Percentiles rank a stretch among this genome's conserved stretches.
These are phyloP conservation scores for Apis dorsata DNA, from an alignment of 1,140 invertebrate species.

Conservation along the genomic window DNA sequence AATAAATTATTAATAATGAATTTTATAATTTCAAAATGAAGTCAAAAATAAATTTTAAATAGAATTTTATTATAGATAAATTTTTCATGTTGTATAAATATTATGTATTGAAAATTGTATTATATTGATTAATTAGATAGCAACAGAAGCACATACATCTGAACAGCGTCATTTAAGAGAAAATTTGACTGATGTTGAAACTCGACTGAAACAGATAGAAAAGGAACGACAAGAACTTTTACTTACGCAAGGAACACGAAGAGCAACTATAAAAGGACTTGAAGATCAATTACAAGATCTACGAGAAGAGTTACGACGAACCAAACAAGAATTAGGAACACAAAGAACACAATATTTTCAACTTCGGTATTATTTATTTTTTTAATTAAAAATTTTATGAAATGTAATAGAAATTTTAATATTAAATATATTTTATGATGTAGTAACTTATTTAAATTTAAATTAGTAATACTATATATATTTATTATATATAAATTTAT, in stretches of 20 bases:
- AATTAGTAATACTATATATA: neutral
- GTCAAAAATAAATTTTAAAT: too few relatives aligned
- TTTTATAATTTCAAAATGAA: too few relatives aligned
- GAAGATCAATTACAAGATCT: constrained; percentile 74
- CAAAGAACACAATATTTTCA: constrained; percentile 77
- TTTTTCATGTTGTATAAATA: neutral
- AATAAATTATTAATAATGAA: too few relatives aligned
- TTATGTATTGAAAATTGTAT: neutral
- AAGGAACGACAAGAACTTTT: constrained; percentile 76
- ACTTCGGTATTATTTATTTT: constrained; percentile 66
- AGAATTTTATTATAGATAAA: neutral
- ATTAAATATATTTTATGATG: too few relatives aligned
- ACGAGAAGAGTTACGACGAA: constrained; percentile 71
- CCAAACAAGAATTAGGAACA: constrained; percentile 73
- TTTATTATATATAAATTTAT: constrained; percentile 63
- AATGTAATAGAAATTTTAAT: neutral
- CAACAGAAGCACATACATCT: constrained; percentile 79
- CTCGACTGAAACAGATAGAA: constrained; percentile 72
- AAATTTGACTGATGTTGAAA: constrained; percentile 71
- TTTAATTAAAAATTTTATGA: neutral
- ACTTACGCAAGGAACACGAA: constrained; percentile 71
- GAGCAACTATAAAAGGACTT: constrained; percentile 71
- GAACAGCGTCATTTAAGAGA: constrained; percentile 76
- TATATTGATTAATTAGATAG: constrained; percentile 69
- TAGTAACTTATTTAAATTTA: neutral